These are phyloP conservation scores for Triplophysa dalaica DNA, from an alignment of 2,113 vertebrate genomes.

Conservation along the genomic window DNA sequence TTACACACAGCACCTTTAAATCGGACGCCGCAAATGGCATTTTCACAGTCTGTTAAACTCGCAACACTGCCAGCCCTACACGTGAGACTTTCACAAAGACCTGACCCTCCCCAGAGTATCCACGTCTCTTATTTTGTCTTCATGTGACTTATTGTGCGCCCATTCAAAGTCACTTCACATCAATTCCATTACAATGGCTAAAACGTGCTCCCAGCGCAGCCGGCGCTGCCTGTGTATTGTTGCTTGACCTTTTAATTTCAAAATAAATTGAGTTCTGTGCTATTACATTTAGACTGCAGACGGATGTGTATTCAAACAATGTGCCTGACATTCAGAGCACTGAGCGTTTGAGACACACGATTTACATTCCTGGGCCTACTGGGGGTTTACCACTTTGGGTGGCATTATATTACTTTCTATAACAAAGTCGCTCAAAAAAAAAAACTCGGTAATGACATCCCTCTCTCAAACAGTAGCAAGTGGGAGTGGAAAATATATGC, in stretches of 20 bases:
- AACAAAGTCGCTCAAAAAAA: background rate
- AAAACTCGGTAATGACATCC: slow-evolving; percentile 1
- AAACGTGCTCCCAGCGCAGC: background rate
- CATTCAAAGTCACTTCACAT: background rate
- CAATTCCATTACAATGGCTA: background rate
- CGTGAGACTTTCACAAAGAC: background rate
- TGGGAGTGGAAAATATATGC: slow-evolving; percentile 11
- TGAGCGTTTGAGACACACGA: slow-evolving; percentile 17
- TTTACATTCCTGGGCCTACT: slow-evolving; percentile 8
- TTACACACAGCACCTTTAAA: background rate
- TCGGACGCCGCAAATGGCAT: background rate
- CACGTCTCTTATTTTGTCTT: background rate
- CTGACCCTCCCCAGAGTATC: background rate
- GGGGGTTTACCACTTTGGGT: slow-evolving; percentile 6
- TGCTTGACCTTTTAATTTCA: slow-evolving; percentile 38
- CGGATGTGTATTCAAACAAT: slow-evolving; percentile 32
- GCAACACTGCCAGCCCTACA: background rate
- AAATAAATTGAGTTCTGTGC: slow-evolving; percentile 29
- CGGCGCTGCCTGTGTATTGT: background rate
- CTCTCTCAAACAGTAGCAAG: background rate
- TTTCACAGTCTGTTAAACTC: slow-evolving; percentile 11
- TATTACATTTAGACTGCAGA: slow-evolving; percentile 17
- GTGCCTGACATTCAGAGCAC: slow-evolving; percentile 38
- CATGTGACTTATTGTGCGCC: background rate
- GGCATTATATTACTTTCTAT: slow-evolving; percentile 7